These are phyloP conservation scores for Thaumatotibia leucotreta DNA, from an alignment of 1,140 invertebrate species.

Conservation along the genomic window DNA sequence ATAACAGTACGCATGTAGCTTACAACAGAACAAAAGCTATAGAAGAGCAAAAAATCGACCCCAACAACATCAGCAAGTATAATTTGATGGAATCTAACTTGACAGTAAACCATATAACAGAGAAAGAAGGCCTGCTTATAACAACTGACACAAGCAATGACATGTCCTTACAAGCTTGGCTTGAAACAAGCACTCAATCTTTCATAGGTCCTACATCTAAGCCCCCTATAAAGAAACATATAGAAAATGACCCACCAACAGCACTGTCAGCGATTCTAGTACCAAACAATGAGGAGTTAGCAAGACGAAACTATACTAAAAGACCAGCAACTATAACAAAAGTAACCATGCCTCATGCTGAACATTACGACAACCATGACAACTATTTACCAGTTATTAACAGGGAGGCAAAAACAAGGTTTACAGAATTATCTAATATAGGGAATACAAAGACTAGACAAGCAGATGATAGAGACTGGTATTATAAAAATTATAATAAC, in stretches of 20 bases:
- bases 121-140: constrained; percentile 61
- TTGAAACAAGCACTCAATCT: constrained; percentile 48
- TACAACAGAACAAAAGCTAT: constrained; percentile 67
- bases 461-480: constrained; percentile 83
- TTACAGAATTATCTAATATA: constrained; percentile 42
- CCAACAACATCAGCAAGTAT: constrained; percentile 53
- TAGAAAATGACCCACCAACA: constrained; percentile 47
- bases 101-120: constrained; percentile 59
- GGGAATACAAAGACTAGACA: constrained; percentile 45
- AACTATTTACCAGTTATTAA: constrained; percentile 59
- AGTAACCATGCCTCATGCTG: constrained; percentile 58
- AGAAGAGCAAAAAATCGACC: constrained; percentile 56
- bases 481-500: constrained; percentile 87
- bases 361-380: constrained; percentile 49
- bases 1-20: constrained; percentile 58
- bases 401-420: constrained; percentile 67
- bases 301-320: constrained; percentile 38
- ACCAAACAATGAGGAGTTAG: constrained; percentile 48
- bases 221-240: constrained; percentile 47
- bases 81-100: constrained; percentile 65
- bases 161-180: constrained; percentile 58
- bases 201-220: constrained; percentile 36
- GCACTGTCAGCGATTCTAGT: constrained; percentile 51
- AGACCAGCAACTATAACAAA: constrained; percentile 66
- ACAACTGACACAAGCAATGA: constrained; percentile 67